Conservation (phyloP, 2,888 invertebrate species). For the Pristionchus arcanus region DNA sequence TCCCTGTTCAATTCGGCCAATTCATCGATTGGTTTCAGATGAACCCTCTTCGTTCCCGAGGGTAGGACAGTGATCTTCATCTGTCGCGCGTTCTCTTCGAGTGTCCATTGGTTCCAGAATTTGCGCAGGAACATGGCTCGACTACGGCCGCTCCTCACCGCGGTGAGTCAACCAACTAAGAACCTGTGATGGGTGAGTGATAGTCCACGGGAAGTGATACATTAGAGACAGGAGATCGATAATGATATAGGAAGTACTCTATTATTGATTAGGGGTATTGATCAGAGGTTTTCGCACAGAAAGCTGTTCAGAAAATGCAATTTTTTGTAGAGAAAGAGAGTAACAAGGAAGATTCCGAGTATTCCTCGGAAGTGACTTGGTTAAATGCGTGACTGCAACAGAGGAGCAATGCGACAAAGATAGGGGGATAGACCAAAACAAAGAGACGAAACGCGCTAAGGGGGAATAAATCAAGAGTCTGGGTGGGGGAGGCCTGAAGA, state of each 20-base stretch:
- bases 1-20: slow-evolving; percentile 60
- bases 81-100: slow-evolving; percentile 72
- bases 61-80: slow-evolving; percentile 73
- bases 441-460: not conserved
- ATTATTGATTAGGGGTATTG: too few species aligned
- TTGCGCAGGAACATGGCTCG: slow-evolving; percentile 74
- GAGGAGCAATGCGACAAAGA: not conserved
- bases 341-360: not conserved
- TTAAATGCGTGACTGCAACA: slow-evolving; percentile 14
- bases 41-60: slow-evolving; percentile 71
- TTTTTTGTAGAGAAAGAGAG: not conserved
- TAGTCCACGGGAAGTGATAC: not conserved
- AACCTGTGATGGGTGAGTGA: not conserved
- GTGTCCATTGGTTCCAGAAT: slow-evolving; percentile 78
- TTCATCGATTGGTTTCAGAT: slow-evolving; percentile 63
- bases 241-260: too few species aligned
- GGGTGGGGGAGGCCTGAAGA: not conserved
- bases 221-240: too few species aligned
- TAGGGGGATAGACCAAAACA: slow-evolving; percentile 16
- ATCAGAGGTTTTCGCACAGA: not conserved
- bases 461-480: slow-evolving; percentile 16
- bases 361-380: not conserved
- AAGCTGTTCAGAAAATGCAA: not conserved
- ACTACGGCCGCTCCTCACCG: not conserved
- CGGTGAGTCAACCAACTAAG: not conserved